Conservation (phyloP, 1,140 invertebrate genomes). For the Pteromalus puparum region DNA sequence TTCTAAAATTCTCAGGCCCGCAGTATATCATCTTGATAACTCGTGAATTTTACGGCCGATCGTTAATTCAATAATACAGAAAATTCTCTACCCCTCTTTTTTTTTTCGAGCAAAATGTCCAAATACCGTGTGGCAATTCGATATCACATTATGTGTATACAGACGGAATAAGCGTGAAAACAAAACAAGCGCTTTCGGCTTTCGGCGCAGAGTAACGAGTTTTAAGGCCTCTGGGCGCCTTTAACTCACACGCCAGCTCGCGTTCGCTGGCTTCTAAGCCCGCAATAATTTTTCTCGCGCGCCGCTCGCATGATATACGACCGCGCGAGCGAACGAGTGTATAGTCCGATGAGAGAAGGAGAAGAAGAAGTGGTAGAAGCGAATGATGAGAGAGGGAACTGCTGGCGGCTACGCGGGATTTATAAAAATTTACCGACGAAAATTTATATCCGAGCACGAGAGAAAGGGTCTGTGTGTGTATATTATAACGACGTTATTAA, state of each 20-base stretch:
- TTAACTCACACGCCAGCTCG: slow-evolving; percentile 50
- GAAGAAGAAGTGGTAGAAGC: background rate
- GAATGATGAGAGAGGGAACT: slow-evolving; percentile 10
- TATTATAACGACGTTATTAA: slow-evolving; percentile 15
- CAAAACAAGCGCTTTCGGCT: slow-evolving; percentile 13
- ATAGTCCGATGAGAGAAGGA: background rate
- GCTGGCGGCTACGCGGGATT: background rate
- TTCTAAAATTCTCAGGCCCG: background rate
- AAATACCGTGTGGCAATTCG: too few relatives aligned
- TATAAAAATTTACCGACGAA: slow-evolving; percentile 26
- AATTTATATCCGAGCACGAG: slow-evolving; percentile 33
- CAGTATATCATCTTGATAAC: background rate
- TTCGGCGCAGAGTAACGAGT: slow-evolving; percentile 63
- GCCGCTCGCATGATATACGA: slow-evolving; percentile 11
- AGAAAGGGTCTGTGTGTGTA: background rate
- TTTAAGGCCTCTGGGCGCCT: slow-evolving; percentile 60
- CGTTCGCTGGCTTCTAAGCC: slow-evolving; percentile 57
- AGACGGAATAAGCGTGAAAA: too few relatives aligned
- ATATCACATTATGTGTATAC: too few relatives aligned
- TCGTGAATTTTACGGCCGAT: background rate
- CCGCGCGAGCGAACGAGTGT: background rate
- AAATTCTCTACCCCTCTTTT: background rate
- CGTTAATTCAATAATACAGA: background rate
- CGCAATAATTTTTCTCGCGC: slow-evolving; percentile 59
- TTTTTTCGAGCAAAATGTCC: too few relatives aligned